Base-by-base conservation (phyloP, 35 echinoderm and acorn worm species). In the Nesometra sesokonis region DNA sequence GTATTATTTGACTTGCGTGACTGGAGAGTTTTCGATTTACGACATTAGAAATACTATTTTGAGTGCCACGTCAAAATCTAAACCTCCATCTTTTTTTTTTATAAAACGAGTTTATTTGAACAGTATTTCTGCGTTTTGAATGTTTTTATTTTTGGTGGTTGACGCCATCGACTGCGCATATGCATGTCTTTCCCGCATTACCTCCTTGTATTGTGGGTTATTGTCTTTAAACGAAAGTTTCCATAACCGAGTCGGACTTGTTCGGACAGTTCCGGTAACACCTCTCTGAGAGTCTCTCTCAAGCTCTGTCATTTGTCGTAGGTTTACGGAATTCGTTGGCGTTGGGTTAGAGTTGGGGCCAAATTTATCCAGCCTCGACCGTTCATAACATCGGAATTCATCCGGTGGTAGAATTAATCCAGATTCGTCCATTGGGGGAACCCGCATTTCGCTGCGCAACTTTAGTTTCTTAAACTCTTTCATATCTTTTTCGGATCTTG, bases 141-240 rank as follows among this genome's bases (percentile, higher is more conserved):
- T 17, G 21, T 27, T 9, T 67, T 67, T 67, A 1, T 67, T 67
- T 19, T 4, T 43, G 5, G 15, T 43, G 4, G 52, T 67, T 67
- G 52, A 67, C 21, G 52, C 8, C 8, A 67, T 67, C 9, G 52
- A 67, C 52, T 67, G 52, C 0, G 7, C 23, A 11, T 67, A 19
- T 27, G 9, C 87, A 0, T 37, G 46, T 21, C 57, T 57, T 32
- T 92, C 92, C 47, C 33, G 38, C 31, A 80, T 30, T 0, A 97
- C 88, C 35, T 92, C 79, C 5, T 89, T 81, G 34, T 89, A 94
- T 17, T 97, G 92, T 9, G 95, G 95, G 78, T 94, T 89, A 84
- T 97, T 97, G 32, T 91, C 87, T 79, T 91, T 97, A 34, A 91
- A 97, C 3, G 92, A 91, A 11, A 97, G 76, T 80, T 97, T 97